Evolutionary conservation across 2,888 invertebrate species (phyloP), one percentile per base, ranked within the genome.

Genomic region (Crematogaster levior): DNA sequence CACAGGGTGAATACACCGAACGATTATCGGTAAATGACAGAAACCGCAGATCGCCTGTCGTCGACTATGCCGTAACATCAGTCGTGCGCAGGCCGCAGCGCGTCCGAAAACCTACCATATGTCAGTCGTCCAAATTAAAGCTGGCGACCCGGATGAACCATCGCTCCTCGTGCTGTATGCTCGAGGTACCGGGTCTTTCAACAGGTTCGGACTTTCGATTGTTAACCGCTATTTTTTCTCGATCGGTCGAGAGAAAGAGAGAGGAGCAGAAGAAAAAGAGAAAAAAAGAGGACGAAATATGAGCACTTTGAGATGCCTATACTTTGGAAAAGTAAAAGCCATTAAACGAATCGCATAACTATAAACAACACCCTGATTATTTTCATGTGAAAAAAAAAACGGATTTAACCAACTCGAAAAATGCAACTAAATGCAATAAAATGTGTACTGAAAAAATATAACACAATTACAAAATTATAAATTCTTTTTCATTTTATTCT

Each of bases 1-100:
- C 77, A 66, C 84, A 81, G 82, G 86, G 85, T 72, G 84, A 84
- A 84, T 81, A 81, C 81, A 85, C 85, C 86, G 89, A 87, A 73
- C 90, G 92, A 93, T 93, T 92, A 92, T 90, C 92, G 89, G 89
- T 89, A 92, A 92, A 92, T 91, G 92, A 92, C 91, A 90, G 89
- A 91, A 91, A 93, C 92, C 92, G 90, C 92, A 92, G 89, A 86
- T 92, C 90, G 92, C 88, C 91, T 91, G 92, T 90, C 92, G 88
- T 90, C 90, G 84, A 53, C 68, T 68, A 27, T 6, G 77, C 56
- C 84, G 68, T 70, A 74, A 82, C 85, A 82, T 85, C 84, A 83
- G 81, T 73, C 79, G 84, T 79, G 73, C 43, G 51, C 88, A 27
- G 51, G 72, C 70, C 72, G n/a, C 70, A 72, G 43, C 56, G 70